A percentile compares a stretch with the other conserved stretches of the same genome.
These are phyloP conservation scores for Perodicticus potto DNA, from an alignment of 2,797 vertebrate species.

Conservation along the genomic window DNA sequence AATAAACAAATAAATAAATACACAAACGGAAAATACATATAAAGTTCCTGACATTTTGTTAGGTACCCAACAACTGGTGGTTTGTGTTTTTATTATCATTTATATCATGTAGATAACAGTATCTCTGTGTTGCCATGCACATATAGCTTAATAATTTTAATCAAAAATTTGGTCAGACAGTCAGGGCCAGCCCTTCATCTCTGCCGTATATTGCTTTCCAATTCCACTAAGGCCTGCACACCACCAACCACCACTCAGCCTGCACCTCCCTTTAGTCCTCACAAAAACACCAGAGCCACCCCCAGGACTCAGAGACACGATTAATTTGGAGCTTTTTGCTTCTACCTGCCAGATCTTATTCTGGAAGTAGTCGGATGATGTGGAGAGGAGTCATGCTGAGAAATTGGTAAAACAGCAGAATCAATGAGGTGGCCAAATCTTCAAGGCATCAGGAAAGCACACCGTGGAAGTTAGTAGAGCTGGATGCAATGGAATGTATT, in stretches of 20 bases:
- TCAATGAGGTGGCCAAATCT: neutral
- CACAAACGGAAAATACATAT: too few relatives aligned
- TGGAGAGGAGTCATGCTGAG: neutral
- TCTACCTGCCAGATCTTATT: neutral
- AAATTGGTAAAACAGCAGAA: neutral
- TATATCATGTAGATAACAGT: neutral
- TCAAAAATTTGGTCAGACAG: neutral
- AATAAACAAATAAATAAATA: too few relatives aligned
- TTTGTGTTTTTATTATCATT: neutral
- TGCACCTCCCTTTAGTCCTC: neutral
- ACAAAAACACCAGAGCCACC: neutral
- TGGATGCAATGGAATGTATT: neutral
- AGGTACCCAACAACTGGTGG: neutral
- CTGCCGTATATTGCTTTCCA: neutral
- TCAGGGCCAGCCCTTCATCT: neutral
- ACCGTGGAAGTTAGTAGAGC: neutral
- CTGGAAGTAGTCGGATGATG: neutral
- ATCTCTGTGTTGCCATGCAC: neutral
- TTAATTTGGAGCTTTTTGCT: neutral
- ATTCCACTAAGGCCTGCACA: neutral
- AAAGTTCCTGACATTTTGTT: neutral
- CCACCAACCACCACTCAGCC: neutral
- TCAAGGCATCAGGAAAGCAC: neutral
- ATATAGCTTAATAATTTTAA: neutral
- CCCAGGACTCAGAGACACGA: neutral